Evolutionary conservation across 2,888 invertebrate species (phyloP).

Genomic region (Hemaris fuciformis): DNA sequence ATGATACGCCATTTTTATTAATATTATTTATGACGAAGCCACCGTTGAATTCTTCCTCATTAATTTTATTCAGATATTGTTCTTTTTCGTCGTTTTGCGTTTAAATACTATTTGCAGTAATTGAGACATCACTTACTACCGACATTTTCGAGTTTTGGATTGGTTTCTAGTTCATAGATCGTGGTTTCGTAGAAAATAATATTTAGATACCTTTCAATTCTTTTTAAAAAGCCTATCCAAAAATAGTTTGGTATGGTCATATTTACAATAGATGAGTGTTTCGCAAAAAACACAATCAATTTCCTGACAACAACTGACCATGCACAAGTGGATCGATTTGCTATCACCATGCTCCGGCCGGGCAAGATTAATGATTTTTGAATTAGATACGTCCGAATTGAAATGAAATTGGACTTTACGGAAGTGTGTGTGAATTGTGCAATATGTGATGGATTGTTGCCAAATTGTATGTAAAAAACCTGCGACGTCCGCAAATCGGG

Average conservation of each 20-base stretch:
- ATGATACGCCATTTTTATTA: neutral
- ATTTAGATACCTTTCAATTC: neutral
- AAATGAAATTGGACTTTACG: slow-evolving; percentile 76
- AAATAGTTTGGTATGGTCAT: neutral
- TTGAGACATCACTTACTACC: too few species aligned
- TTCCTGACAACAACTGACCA: slow-evolving; percentile 81
- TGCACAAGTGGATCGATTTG: slow-evolving; percentile 64
- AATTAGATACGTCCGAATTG: slow-evolving; percentile 77
- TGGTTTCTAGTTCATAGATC: neutral
- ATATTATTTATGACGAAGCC: neutral
- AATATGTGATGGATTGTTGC: slow-evolving; percentile 70
- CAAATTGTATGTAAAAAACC: slow-evolving; percentile 53
- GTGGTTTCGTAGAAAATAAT: neutral
- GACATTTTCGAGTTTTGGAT: too few species aligned
- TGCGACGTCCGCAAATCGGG: slow-evolving; percentile 61
- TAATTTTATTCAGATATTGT: too few species aligned
- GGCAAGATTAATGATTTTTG: slow-evolving; percentile 75
- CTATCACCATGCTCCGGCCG: slow-evolving; percentile 49
- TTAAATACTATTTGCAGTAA: too few species aligned
- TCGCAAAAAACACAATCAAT: slow-evolving; percentile 55
- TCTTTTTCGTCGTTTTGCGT: too few species aligned
- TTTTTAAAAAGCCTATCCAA: neutral
- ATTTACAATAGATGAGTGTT: slow-evolving; percentile 9
- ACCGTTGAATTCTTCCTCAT: too few species aligned
- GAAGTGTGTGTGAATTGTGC: slow-evolving; percentile 73